Evolutionary conservation across 2,888 invertebrate genomes (phyloP).

Genomic region (Cetonia aurata): DNA sequence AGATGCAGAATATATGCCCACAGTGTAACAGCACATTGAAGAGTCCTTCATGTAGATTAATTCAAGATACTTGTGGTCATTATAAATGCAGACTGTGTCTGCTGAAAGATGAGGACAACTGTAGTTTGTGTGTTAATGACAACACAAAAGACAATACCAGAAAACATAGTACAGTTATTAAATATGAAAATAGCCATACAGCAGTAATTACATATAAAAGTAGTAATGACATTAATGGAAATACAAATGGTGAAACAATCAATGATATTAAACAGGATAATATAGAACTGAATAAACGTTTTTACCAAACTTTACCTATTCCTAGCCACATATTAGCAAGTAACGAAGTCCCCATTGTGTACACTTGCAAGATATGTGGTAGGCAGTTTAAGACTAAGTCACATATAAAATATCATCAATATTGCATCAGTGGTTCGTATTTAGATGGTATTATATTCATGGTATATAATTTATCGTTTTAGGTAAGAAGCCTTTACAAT

Average conservation of each 20-base stretch:
- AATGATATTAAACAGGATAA: constrained; percentile 13
- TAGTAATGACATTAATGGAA: constrained; percentile 25
- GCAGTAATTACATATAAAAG: constrained; percentile 36
- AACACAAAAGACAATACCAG: constrained; percentile 37
- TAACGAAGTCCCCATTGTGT: constrained; percentile 69
- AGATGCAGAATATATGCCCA: constrained; percentile 47
- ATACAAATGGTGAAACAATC: constrained; percentile 16
- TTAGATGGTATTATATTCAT: background rate
- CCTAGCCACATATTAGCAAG: constrained; percentile 60
- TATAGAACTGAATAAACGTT: constrained; percentile 46
- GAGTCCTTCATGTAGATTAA: constrained; percentile 72
- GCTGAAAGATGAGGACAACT: constrained; percentile 75
- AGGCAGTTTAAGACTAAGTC: constrained; percentile 78
- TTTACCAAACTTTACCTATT: constrained; percentile 53
- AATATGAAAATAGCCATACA: constrained; percentile 43
- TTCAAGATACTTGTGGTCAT: constrained; percentile 82
- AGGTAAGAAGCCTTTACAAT: constrained; percentile 68
- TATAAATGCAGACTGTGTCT: constrained; percentile 81
- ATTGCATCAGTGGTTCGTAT: constrained; percentile 69
- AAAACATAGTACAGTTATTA: constrained; percentile 41
- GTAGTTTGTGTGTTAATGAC: constrained; percentile 68
- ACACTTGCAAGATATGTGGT: constrained; percentile 76
- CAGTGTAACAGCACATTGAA: constrained; percentile 37
- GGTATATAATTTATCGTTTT: constrained; percentile 25
- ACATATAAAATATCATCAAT: constrained; percentile 75